Base-by-base conservation (phyloP, 2,113 vertebrate species). In the Chunga burmeisteri region DNA sequence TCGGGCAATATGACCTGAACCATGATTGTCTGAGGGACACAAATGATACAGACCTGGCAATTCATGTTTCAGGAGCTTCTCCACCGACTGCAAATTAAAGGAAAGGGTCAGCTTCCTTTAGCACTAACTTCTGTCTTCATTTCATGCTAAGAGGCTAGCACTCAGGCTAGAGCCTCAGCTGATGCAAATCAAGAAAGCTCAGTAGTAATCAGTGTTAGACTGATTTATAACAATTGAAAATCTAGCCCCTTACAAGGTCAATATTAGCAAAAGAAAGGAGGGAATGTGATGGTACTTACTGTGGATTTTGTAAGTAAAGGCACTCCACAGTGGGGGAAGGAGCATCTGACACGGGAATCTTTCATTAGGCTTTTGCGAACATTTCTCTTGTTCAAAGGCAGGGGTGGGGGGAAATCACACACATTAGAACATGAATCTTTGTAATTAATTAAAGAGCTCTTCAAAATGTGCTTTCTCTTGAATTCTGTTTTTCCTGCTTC, bases 121-220 rank as follows among this genome's bases (percentile, higher is more conserved):
- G 75, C 53, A 38, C 53, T 68, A 71, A 81, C 78, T 94, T 91
- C 61, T 82, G 83, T 86, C 86, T 93, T 93, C 91, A 75, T 72
- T 94, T 91, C 89, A 34, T 46, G 86, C 91, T 94, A 91, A 89
- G 73, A 94, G 62, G 66, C 84, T 21, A 82, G 61, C 50, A 62
- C 93, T 88, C 7, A 1, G 67, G 85, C 71, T 67, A 17, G 8
- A 92, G 92, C 55, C 46, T 88, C 3, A 42, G 63, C 85, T 86
- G 88, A 96, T 90, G 92, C 82, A 95, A 96, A 96, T 94, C 93
- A 94, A 94, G 90, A 90, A 80, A 86, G 90, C 93, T 83, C 85
- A 92, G 82, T 17, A 80, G 85, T 67, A 90, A 96, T 95, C 93
- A 94, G 90, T 36, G 79, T 34, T 86, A 70, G 74, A 62, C 92